Percentiles rank a stretch among this genome's conserved stretches.
These are phyloP conservation scores for Scomber japonicus DNA, from an alignment of 2,113 vertebrate genomes.

Conservation along the genomic window DNA sequence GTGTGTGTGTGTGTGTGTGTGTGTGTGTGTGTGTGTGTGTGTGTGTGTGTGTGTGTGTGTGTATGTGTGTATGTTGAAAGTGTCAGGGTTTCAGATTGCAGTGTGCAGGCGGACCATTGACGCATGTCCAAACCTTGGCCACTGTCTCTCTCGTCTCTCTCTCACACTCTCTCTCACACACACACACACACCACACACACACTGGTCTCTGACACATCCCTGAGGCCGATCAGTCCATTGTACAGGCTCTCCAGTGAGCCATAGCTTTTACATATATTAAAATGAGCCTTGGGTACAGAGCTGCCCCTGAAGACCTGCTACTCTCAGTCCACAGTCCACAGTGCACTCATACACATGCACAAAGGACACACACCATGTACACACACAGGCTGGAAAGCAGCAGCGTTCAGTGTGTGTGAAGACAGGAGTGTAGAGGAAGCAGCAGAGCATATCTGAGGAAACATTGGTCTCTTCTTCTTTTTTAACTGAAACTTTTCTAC, in stretches of 20 bases:
- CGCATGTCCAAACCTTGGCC: constrained; percentile 74
- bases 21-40: constrained; percentile 16
- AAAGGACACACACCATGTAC: constrained; percentile 32
- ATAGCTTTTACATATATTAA: constrained; percentile 84
- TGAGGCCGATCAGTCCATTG: constrained; percentile 78
- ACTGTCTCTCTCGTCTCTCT: constrained; percentile 58
- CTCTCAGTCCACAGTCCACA: constrained; percentile 54
- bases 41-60: constrained; percentile 10
- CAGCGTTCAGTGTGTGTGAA: constrained; percentile 57
- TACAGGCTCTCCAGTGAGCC: constrained; percentile 79
- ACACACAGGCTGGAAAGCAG: constrained; percentile 48
- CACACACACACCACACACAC: constrained; percentile 12
- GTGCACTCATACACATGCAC: constrained; percentile 42
- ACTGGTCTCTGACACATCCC: constrained; percentile 76
- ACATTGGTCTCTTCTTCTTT: constrained; percentile 52
- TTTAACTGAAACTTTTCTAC: constrained; percentile 65
- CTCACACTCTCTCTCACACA: constrained; percentile 14
- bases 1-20: constrained; percentile 14
- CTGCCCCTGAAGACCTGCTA: constrained; percentile 63
- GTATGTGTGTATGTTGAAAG: constrained; percentile 41
- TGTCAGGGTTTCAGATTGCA: constrained; percentile 57
- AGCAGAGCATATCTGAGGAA: constrained; percentile 73
- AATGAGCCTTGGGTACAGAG: constrained; percentile 76
- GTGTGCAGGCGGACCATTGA: constrained; percentile 60
- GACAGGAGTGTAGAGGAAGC: constrained; percentile 69